Conservation (phyloP, 2,797 vertebrate genomes). For the Saguinus oedipus region DNA sequence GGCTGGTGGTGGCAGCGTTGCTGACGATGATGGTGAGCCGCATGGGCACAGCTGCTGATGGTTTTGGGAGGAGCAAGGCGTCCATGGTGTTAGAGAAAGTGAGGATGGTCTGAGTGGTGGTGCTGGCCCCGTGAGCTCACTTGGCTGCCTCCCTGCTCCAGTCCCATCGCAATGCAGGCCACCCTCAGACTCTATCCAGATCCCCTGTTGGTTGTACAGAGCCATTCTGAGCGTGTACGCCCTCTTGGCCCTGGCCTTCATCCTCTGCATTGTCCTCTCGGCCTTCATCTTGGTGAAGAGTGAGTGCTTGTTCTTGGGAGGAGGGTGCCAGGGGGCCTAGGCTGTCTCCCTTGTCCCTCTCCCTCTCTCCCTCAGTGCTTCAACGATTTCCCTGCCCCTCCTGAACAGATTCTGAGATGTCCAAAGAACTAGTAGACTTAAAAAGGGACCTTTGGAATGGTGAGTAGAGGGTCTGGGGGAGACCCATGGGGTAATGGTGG, state of each 20-base stretch:
- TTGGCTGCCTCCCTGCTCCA: background rate
- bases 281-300: constrained; percentile 51
- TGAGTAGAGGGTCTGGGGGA: background rate
- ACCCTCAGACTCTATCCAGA: background rate
- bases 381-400: background rate
- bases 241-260: constrained; percentile 28
- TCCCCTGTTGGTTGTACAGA: background rate
- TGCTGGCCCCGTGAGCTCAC: background rate
- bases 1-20: background rate
- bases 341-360: background rate
- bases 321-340: background rate
- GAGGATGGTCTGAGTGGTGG: background rate
- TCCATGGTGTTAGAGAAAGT: background rate
- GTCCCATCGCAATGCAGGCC: background rate
- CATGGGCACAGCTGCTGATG: background rate
- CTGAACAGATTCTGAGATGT: constrained; percentile 48
- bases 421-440: constrained; percentile 38
- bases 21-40: no score
- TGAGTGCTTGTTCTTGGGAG: constrained; percentile 40
- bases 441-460: background rate
- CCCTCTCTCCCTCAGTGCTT: background rate
- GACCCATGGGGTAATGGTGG: fast-evolving
- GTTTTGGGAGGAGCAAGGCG: background rate
- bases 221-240: background rate
- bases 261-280: background rate